Conservation (phyloP, 1,140 invertebrate species). For the Heterodera schachtii region DNA sequence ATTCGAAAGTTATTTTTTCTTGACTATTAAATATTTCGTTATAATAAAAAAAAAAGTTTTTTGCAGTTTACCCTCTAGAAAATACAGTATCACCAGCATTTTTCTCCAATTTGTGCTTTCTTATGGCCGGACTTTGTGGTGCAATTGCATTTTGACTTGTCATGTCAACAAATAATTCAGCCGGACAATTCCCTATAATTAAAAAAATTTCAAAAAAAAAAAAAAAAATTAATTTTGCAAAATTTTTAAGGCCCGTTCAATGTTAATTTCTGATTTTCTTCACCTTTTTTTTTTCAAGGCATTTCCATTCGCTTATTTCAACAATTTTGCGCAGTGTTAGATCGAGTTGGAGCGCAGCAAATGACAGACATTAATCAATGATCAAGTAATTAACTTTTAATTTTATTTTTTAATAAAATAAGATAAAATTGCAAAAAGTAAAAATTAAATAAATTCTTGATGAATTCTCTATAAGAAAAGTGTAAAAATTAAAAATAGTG, state of each 20-base stretch:
- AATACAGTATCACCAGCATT: too few species aligned
- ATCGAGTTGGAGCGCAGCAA: background rate
- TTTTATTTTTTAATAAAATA: too few species aligned
- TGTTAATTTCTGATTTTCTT: conserved; percentile 71
- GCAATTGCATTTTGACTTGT: conserved; percentile 60
- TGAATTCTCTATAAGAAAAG: too few species aligned
- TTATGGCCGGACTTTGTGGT: conserved; percentile 48
- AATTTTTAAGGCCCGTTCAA: background rate
- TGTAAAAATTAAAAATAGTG: too few species aligned
- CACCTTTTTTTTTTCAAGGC: conserved; percentile 70
- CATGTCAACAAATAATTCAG: conserved; percentile 68
- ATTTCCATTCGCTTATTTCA: conserved; percentile 67
- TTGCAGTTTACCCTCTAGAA: too few species aligned
- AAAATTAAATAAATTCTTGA: too few species aligned
- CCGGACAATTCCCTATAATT: conserved; percentile 24
- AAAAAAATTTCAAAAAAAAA: conserved; percentile 40
- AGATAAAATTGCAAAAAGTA: too few species aligned
- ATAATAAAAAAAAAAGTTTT: too few species aligned
- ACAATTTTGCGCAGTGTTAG: conserved; percentile 9
- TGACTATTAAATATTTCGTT: too few species aligned
- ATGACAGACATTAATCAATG: background rate
- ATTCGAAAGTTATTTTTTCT: too few species aligned
- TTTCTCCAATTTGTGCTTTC: conserved; percentile 66
- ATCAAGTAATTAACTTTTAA: background rate
- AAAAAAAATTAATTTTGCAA: too few species aligned